phyloP scores from a whole-genome alignment of 2,888 invertebrate species.

The Schizotus pectinicornis region DNA sequence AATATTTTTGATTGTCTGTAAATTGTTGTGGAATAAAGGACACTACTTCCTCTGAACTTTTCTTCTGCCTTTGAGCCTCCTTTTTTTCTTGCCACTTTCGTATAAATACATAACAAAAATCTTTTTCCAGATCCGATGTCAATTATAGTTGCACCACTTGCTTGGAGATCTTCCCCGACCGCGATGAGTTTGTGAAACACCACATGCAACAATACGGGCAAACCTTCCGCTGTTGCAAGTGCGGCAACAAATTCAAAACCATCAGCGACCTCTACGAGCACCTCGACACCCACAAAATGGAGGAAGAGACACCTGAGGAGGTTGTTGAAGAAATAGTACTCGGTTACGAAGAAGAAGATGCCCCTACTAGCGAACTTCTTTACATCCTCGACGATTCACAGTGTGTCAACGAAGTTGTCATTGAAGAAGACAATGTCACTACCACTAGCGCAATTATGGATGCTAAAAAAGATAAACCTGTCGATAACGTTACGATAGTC shows the following conservation, averaged over 20 bases:
- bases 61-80: not conserved
- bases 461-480: slow-evolving; percentile 21
- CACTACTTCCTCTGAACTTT: not conserved
- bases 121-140: slow-evolving; percentile 36
- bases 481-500: slow-evolving; percentile 46
- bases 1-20: no score
- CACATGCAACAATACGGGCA: slow-evolving; percentile 49
- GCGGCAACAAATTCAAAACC: slow-evolving; percentile 45
- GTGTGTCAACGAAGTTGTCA: slow-evolving; percentile 52
- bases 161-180: slow-evolving; percentile 47
- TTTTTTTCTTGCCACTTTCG: not conserved
- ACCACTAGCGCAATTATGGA: slow-evolving; percentile 32
- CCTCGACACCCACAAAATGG: slow-evolving; percentile 48
- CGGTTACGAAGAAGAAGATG: slow-evolving; percentile 43
- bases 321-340: slow-evolving; percentile 39
- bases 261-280: slow-evolving; percentile 51
- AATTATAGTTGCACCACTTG: slow-evolving; percentile 55
- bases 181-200: slow-evolving; percentile 49
- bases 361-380: slow-evolving; percentile 46
- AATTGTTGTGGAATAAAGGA: no score
- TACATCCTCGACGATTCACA: slow-evolving; percentile 54
- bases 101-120: slow-evolving; percentile 7
- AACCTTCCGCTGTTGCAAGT: slow-evolving; percentile 52
- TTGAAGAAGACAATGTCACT: slow-evolving; percentile 51
- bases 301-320: slow-evolving; percentile 36